These are phyloP conservation scores for Cebus imitator DNA, from an alignment of 2,113 vertebrate species.

Conservation along the genomic window DNA sequence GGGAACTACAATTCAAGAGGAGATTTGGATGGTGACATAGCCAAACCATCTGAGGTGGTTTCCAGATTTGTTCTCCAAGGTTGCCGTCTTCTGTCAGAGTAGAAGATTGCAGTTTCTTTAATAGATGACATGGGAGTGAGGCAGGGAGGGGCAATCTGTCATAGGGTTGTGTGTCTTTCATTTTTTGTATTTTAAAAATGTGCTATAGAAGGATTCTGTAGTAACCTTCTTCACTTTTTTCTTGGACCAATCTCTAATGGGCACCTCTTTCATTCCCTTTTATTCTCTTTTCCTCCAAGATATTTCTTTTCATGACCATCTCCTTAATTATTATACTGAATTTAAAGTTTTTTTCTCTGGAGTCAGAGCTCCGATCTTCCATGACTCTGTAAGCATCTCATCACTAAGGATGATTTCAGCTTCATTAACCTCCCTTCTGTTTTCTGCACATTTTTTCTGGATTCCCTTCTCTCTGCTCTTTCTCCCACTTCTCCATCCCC, in stretches of 20 bases:
- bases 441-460: not conserved
- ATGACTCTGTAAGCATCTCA: not conserved
- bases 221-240: not conserved
- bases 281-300: not conserved
- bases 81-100: slow-evolving; percentile 24
- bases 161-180: not conserved
- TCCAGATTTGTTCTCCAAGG: slow-evolving; percentile 18
- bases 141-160: not conserved
- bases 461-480: not conserved
- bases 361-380: not conserved
- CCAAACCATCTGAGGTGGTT: not conserved
- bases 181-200: not conserved
- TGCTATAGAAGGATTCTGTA: not conserved
- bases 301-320: not conserved
- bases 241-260: not conserved
- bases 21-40: too few species aligned
- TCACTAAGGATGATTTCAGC: not conserved
- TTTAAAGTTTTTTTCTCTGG: not conserved
- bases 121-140: not conserved
- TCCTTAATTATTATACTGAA: not conserved
- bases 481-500: rapidly evolving
- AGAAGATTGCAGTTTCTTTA: not conserved
- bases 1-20: too few species aligned
- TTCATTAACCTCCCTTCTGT: not conserved
- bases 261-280: not conserved